Percentiles rank a stretch among this genome's conserved stretches.
Evolutionary conservation across 2,113 vertebrate species (phyloP).

Genomic region (Xenopus borealis): DNA sequence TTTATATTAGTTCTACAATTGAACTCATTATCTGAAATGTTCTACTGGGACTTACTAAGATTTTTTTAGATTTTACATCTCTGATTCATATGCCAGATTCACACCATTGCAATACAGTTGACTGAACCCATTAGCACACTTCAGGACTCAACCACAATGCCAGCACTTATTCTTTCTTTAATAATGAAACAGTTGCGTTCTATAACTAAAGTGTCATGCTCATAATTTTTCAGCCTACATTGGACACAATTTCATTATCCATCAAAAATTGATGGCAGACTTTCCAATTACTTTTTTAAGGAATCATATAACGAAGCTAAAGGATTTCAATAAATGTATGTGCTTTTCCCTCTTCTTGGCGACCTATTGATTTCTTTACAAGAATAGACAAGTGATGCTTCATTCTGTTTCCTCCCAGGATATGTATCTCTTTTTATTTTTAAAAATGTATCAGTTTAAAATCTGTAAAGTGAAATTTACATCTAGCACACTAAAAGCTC

Average conservation of each 20-base stretch:
- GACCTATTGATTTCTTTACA: slow-evolving; percentile 53
- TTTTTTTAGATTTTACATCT: slow-evolving; percentile 12
- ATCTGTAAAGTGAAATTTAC: slow-evolving; percentile 18
- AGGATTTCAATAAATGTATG: slow-evolving; percentile 53
- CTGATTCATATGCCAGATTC: slow-evolving; percentile 8
- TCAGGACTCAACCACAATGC: background rate
- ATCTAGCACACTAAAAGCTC: slow-evolving; percentile 12
- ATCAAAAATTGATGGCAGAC: slow-evolving; percentile 56
- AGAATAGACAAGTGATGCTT: slow-evolving; percentile 55
- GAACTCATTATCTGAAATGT: background rate
- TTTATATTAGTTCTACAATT: too few species aligned
- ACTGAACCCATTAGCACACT: slow-evolving; percentile 42
- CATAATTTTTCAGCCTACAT: slow-evolving; percentile 55
- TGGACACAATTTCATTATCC: slow-evolving; percentile 53
- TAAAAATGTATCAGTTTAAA: slow-evolving; percentile 17
- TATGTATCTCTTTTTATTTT: slow-evolving; percentile 31
- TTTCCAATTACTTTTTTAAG: slow-evolving; percentile 55
- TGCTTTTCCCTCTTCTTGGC: slow-evolving; percentile 53
- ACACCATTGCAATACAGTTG: slow-evolving; percentile 21
- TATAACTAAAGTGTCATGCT: slow-evolving; percentile 50
- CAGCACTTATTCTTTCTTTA: slow-evolving; percentile 49
- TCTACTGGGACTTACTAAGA: background rate
- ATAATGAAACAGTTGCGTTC: slow-evolving; percentile 51
- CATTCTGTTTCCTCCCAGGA: slow-evolving; percentile 32
- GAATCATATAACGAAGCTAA: slow-evolving; percentile 54